A percentile compares a stretch with the other conserved stretches of the same genome.
phyloP scores from a whole-genome alignment of 35 echinoderm and acorn worm species.

The Acanthaster planci region DNA sequence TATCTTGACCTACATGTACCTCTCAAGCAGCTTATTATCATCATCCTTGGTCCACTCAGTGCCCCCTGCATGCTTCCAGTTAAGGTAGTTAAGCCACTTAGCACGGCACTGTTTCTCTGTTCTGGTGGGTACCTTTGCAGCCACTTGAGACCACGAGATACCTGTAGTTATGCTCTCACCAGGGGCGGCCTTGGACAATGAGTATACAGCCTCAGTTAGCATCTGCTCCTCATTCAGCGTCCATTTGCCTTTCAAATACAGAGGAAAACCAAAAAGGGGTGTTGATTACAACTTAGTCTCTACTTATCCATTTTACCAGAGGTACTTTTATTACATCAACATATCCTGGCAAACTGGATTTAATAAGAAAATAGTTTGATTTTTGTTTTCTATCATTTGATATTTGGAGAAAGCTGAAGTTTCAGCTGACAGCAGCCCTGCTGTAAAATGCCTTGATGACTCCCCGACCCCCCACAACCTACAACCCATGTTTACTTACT shows the following conservation, averaged over 20 bases:
- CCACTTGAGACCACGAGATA: constrained; percentile 91
- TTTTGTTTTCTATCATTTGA: no score
- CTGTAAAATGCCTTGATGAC: no score
- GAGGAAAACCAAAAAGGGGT: not conserved
- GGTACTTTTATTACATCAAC: no score
- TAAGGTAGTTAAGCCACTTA: constrained; percentile 98
- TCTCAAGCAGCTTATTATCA: constrained; percentile 78
- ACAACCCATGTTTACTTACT: no score
- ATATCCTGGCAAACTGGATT: no score
- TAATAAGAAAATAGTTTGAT: no score
- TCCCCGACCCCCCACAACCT: no score
- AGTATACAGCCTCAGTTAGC: constrained; percentile 75
- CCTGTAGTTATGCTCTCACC: constrained; percentile 94
- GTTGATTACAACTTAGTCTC: no score
- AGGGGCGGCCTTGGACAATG: constrained; percentile 64
- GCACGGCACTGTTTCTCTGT: constrained; percentile 97
- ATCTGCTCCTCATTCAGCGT: constrained; percentile 72
- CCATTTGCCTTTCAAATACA: constrained; percentile 79
- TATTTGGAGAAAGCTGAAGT: no score
- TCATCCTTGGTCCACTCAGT: constrained; percentile 85
- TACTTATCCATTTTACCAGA: no score
- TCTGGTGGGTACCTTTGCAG: constrained; percentile 83
- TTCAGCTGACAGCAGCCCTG: no score
- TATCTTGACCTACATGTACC: constrained; percentile 57
- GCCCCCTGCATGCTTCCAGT: constrained; percentile 96